phyloP scores from a whole-genome alignment of 37 sponge, comb jelly and placozoan genomes.

The Halichondria panicea region DNA sequence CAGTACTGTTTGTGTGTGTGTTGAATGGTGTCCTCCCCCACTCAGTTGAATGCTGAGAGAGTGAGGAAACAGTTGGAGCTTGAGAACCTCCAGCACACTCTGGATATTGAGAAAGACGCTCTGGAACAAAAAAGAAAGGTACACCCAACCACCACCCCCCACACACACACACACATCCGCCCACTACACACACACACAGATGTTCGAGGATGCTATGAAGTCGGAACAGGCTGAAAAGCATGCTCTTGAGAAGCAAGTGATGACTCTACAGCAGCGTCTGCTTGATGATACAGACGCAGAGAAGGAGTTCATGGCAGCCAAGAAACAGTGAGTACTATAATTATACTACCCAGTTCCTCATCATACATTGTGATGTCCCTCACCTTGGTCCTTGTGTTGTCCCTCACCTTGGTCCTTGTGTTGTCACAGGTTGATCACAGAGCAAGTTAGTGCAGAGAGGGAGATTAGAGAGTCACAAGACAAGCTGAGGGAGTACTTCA shows the following conservation, averaged over 20 bases:
- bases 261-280: constrained; percentile 23
- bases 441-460: not conserved
- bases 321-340: constrained; percentile 13
- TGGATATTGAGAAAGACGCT: constrained; percentile 43
- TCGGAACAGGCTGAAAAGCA: constrained; percentile 44
- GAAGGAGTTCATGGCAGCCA: not conserved
- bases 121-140: constrained; percentile 61
- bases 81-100: constrained; percentile 37
- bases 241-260: constrained; percentile 39
- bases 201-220: constrained; percentile 53
- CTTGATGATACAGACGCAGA: constrained; percentile 6
- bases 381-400: not conserved
- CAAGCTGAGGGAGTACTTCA: constrained; percentile 7
- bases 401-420: not conserved
- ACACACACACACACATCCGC: not conserved
- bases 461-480: constrained; percentile 3
- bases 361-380: not conserved
- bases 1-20: not conserved
- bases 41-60: constrained; percentile 44
- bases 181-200: not conserved
- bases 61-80: constrained; percentile 58
- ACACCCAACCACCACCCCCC: no score
- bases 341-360: not conserved
- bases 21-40: not conserved
- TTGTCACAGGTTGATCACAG: constrained; percentile 15